phyloP scores from a whole-genome alignment of 2,797 vertebrate species.

The Epinephelus awoara region DNA sequence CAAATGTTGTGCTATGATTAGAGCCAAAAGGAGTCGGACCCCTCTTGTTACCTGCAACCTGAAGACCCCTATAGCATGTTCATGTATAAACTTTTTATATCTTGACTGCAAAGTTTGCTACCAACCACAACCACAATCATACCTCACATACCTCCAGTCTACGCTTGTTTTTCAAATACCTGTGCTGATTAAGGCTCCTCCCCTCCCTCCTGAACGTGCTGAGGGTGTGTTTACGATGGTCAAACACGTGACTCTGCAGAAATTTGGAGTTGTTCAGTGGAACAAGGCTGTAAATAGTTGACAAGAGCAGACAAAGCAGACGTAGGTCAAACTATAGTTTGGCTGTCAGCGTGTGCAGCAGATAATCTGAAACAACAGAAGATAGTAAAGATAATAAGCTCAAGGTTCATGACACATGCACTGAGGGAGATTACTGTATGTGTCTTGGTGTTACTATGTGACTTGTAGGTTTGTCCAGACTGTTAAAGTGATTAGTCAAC shows the following conservation, averaged over 20 bases:
- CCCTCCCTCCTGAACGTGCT: neutral
- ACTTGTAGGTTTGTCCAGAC: neutral
- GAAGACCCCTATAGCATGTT: too few species aligned
- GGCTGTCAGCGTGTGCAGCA: neutral
- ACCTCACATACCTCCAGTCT: neutral
- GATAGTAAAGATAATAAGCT: constrained; percentile 1
- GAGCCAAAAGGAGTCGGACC: too few species aligned
- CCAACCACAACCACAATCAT: neutral
- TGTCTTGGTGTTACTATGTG: neutral
- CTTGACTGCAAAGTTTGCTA: too few species aligned
- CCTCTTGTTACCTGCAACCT: too few species aligned
- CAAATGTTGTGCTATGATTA: too few species aligned
- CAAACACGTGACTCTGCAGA: neutral
- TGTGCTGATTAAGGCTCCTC: neutral
- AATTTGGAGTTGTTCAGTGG: neutral
- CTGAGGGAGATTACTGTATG: too few species aligned
- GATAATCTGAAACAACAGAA: constrained; percentile 8
- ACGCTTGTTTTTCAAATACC: neutral
- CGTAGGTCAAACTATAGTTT: constrained; percentile 12
- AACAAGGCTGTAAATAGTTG: constrained; percentile 30
- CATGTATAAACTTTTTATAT: too few species aligned
- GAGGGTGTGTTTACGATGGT: neutral
- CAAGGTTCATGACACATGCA: neutral
- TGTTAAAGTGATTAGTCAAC: neutral
- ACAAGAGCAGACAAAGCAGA: neutral